A percentile compares a stretch with the other conserved stretches of the same genome.
phyloP scores from a whole-genome alignment of 2,797 vertebrate species.

The Danio aesculapii region DNA sequence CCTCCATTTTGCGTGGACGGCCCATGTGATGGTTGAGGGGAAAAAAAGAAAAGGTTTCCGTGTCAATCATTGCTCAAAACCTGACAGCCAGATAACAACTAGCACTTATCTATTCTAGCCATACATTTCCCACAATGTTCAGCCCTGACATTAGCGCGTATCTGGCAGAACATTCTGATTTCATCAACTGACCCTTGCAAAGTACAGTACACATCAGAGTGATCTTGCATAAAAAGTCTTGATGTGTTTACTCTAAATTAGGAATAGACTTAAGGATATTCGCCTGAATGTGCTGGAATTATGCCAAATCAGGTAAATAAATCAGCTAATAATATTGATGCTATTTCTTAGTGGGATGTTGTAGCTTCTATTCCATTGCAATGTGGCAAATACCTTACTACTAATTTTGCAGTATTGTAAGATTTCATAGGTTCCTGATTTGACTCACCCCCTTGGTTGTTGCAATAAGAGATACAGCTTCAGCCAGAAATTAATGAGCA shows the following conservation, averaged over 20 bases:
- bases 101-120: conserved; percentile 53
- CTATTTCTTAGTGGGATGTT: neutral
- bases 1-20: conserved; percentile 61
- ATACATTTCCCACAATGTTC: conserved; percentile 41
- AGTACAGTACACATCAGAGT: neutral
- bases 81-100: conserved; percentile 42
- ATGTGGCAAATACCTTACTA: neutral
- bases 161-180: conserved; percentile 34
- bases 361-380: neutral
- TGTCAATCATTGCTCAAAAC: conserved; percentile 61
- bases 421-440: neutral
- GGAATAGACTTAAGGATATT: neutral
- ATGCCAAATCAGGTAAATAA: neutral
- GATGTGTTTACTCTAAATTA: neutral
- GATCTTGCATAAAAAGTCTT: neutral
- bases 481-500: too few relatives aligned
- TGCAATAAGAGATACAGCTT: too few relatives aligned
- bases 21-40: conserved; percentile 52
- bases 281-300: neutral
- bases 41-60: conserved; percentile 10
- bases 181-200: conserved; percentile 2
- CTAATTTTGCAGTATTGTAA: neutral
- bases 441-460: too few relatives aligned
- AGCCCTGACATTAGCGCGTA: conserved; percentile 40
- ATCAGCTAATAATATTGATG: too few relatives aligned